phyloP scores from a whole-genome alignment of 1,140 invertebrate genomes.

The Pararge aegeria region DNA sequence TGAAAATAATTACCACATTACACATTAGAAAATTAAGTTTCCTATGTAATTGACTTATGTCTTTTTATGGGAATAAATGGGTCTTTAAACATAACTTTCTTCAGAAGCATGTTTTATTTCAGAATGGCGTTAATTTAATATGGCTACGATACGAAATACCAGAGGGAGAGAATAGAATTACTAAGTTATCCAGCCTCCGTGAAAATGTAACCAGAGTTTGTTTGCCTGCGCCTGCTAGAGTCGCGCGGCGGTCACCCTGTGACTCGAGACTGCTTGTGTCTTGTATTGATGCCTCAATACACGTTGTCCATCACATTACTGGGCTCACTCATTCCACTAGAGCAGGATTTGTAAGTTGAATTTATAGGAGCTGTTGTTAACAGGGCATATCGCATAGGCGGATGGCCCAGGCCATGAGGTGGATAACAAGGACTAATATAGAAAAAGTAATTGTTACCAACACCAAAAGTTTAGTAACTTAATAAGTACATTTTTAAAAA shows the following conservation, averaged over 20 bases:
- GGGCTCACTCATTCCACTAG: slow-evolving; percentile 56
- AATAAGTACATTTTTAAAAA: too few relatives aligned
- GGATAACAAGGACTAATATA: too few relatives aligned
- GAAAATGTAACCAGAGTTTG: slow-evolving; percentile 44
- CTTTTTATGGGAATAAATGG: too few relatives aligned
- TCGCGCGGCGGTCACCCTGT: slow-evolving; percentile 46
- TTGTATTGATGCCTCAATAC: slow-evolving; percentile 69
- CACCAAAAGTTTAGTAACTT: too few relatives aligned
- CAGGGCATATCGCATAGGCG: too few relatives aligned
- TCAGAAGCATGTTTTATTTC: slow-evolving; percentile 25
- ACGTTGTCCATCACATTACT: slow-evolving; percentile 44
- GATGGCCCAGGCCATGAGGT: too few relatives aligned
- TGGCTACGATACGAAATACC: slow-evolving; percentile 62
- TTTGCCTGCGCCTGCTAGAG: slow-evolving; percentile 53
- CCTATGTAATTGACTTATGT: too few relatives aligned
- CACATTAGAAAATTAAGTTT: too few relatives aligned
- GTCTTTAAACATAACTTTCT: too few relatives aligned
- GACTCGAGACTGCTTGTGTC: slow-evolving; percentile 51
- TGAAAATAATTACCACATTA: too few relatives aligned
- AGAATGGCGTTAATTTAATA: slow-evolving; percentile 64
- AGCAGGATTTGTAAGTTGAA: slow-evolving; percentile 61
- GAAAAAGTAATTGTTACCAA: too few relatives aligned
- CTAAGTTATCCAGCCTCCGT: slow-evolving; percentile 35
- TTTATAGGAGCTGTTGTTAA: too few relatives aligned
- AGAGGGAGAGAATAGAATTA: slow-evolving; percentile 33